Percentiles rank a stretch among this genome's conserved stretches.
Evolutionary conservation across 2,113 vertebrate genomes (phyloP).

Genomic region (Castor canadensis): DNA sequence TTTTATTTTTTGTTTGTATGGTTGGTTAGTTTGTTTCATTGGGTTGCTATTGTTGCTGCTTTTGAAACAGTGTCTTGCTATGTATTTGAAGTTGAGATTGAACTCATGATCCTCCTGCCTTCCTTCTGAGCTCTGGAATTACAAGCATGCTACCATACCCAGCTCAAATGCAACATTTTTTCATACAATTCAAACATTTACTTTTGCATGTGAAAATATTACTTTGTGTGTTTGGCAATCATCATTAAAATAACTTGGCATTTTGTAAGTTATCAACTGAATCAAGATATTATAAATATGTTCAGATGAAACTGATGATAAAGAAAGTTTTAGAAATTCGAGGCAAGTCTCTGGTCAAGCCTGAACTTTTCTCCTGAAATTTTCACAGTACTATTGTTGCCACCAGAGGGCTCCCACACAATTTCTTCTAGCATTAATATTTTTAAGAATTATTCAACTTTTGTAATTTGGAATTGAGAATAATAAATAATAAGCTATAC

Average conservation of each 20-base stretch:
- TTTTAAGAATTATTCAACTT: constrained; percentile 45
- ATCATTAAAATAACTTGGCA: neutral
- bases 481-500: neutral
- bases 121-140: neutral
- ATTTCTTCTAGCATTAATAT: constrained; percentile 47
- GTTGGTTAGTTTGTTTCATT: neutral
- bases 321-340: constrained; percentile 16
- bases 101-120: neutral
- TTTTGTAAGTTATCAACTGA: neutral
- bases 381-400: neutral
- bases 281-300: neutral
- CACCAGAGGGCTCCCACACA: constrained; percentile 71
- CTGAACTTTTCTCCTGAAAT: neutral
- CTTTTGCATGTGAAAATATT: neutral
- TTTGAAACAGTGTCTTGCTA: neutral
- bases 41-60: neutral
- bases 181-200: constrained; percentile 27
- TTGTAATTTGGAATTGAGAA: constrained; percentile 17
- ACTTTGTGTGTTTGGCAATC: neutral
- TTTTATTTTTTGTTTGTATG: neutral
- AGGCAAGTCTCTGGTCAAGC: neutral
- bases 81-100: neutral
- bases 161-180: neutral
- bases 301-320: neutral
- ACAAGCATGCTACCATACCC: neutral